Evolutionary conservation across 2,797 vertebrate species (phyloP), one percentile per base, ranked within the genome.

Genomic region (Alca torda): DNA sequence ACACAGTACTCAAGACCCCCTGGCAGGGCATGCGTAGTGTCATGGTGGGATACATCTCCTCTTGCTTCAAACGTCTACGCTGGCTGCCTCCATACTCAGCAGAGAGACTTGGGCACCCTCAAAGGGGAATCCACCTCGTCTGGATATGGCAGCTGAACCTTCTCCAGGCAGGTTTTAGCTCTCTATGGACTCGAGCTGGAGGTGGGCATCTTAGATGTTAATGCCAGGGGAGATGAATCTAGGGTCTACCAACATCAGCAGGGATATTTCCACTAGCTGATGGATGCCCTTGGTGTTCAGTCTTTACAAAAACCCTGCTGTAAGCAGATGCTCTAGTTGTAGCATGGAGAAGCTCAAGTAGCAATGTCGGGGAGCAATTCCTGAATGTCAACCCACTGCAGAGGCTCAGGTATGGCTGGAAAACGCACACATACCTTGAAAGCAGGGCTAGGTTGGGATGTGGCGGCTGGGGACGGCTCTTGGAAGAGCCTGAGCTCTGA

Each of bases 11-110:
- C 26, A 6, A 12, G 48, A 39, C 2, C 3, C 8, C 25, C n/a
- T 24, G 59, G 24, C 10, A 46, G 16, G 53, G 13, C 28, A 18
- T 9, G 30, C 12, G 5, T 2, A 16, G 11, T 3, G 20, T 23
- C 63, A 23, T 0, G 4, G 23, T 4, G n/a, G 57, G n/a, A 25
- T 33, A 7, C 10, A 5, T n/a, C 46, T 57, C 26, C 28, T 80
- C 1, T 20, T 41, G 39, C 63, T 76, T 24, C 31, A 48, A 31
- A 57, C 20, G 4, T 30, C 23, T 37, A 2, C 0, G 0, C 25
- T 72, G 74, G 6, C 33, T 89, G 45, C 39, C 26, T 26, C 37
- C 61, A 21, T 5, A 33, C 26, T 10, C 37, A 91, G 54, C 37
- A 63, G 56, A 84, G 64, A 77, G 7, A 60, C 5, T 9, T 50